phyloP scores from a whole-genome alignment of 2,113 vertebrate genomes.

The Spermophilus dauricus region DNA sequence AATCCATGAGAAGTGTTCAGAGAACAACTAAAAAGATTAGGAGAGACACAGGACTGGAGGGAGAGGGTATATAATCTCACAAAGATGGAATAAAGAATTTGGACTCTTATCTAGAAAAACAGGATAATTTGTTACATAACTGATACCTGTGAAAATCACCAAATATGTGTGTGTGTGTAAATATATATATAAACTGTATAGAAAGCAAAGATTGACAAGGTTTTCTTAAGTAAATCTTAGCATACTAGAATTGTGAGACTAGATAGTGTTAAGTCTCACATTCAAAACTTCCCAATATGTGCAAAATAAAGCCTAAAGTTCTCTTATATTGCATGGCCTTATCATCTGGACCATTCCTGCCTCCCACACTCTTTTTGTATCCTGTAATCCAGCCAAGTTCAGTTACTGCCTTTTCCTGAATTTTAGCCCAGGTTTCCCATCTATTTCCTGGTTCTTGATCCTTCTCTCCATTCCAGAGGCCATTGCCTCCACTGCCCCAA shows the following conservation, averaged over 20 bases:
- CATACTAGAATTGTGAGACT: not conserved
- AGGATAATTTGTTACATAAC: not conserved
- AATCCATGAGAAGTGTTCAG: not conserved
- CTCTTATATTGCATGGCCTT: not conserved
- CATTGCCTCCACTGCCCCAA: not conserved
- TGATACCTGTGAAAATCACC: constrained; percentile 13
- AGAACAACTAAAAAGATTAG: constrained; percentile 39
- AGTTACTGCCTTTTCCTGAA: not conserved
- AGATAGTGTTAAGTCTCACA: not conserved
- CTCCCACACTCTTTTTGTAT: not conserved
- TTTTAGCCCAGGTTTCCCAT: not conserved
- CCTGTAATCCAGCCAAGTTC: not conserved
- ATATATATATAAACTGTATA: not conserved
- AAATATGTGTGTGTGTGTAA: not conserved
- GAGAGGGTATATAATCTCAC: not conserved
- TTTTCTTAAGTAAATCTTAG: not conserved
- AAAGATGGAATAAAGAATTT: constrained; percentile 26
- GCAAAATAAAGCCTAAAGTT: not conserved
- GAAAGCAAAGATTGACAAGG: not conserved
- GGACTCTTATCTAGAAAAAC: not conserved
- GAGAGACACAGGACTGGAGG: no score
- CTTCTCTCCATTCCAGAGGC: not conserved
- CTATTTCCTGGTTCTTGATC: not conserved
- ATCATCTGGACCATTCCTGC: not conserved
- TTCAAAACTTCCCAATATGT: not conserved